Percentiles rank a stretch among this genome's conserved stretches.
Conservation (phyloP, 2,113 vertebrate genomes). For the zebrafish (Danio rerio) region GRCz12tu NC_133182.1:28730501-28731000, state of each 20-base stretch:
- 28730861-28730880: too few relatives aligned
- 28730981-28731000: too few relatives aligned
- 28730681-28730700: background rate
- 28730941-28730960: too few relatives aligned
- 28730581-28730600: background rate
- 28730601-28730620: background rate
- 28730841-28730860: too few relatives aligned
- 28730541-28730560: background rate
- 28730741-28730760: background rate
- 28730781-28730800: background rate
- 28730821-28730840: background rate
- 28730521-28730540: background rate
- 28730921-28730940: too few relatives aligned
- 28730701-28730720: background rate
- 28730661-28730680: background rate
- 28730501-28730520: too few relatives aligned
- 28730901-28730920: too few relatives aligned
- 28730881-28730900: too few relatives aligned
- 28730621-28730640: background rate
- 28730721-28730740: background rate
- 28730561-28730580: background rate
- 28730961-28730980: too few relatives aligned
- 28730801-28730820: background rate
- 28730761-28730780: background rate
- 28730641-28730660: background rate